Conservation (phyloP, 1,140 invertebrate genomes). For the Drosophila ercepeae region DNA sequence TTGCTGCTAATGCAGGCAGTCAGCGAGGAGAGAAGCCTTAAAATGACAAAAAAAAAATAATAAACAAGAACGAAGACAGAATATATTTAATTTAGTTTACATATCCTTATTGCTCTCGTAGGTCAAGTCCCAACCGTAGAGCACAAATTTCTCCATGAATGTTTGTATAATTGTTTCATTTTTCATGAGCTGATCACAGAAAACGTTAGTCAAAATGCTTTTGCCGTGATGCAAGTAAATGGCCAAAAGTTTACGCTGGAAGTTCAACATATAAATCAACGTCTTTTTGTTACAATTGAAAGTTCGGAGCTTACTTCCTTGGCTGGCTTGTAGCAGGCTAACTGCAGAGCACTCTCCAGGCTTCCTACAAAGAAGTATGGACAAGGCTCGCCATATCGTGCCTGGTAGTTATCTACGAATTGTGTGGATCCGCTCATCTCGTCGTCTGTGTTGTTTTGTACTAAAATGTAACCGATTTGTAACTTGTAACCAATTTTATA, state of each 20-base stretch:
- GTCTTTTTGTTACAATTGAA: background rate
- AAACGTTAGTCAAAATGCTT: slow-evolving; percentile 97
- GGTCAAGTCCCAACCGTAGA: slow-evolving; percentile 98
- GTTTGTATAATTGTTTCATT: slow-evolving; percentile 94
- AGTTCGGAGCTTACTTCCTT: slow-evolving; percentile 88
- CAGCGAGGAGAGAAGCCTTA: slow-evolving; percentile 88
- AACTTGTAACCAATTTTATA: too few species aligned
- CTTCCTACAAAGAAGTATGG: slow-evolving; percentile 96
- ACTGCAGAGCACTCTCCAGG: slow-evolving; percentile 94
- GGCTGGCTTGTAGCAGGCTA: slow-evolving; percentile 92
- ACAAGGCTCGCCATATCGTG: slow-evolving; percentile 91
- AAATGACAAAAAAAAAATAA: background rate
- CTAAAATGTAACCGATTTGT: too few species aligned
- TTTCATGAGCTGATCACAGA: slow-evolving; percentile 96
- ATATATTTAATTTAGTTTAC: slow-evolving; percentile 84
- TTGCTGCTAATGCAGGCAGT: slow-evolving; percentile 87
- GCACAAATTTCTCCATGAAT: slow-evolving; percentile 93
- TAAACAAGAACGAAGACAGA: background rate
- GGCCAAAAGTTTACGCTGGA: slow-evolving; percentile 95
- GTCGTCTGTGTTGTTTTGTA: slow-evolving; percentile 93
- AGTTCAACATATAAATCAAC: slow-evolving; percentile 64
- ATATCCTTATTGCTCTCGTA: slow-evolving; percentile 92
- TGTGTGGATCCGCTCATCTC: slow-evolving; percentile 93
- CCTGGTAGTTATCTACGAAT: slow-evolving; percentile 93
- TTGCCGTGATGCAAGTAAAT: slow-evolving; percentile 97